Conservation (phyloP, 2,797 vertebrate species). For the Anniella stebbinsi region DNA sequence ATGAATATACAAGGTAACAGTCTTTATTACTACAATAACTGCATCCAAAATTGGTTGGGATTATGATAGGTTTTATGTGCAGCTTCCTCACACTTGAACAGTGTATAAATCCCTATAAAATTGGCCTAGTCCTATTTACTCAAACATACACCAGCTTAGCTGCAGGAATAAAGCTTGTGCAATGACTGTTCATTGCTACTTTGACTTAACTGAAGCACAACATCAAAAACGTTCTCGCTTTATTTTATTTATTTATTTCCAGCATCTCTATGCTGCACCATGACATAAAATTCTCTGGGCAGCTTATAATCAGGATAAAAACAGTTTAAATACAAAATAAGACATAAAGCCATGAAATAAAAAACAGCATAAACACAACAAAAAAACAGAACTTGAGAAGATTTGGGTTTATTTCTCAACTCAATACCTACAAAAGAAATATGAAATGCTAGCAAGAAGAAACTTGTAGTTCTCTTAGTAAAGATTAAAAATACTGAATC, state of each 20-base stretch:
- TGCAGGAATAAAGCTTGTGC: neutral
- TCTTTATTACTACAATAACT: neutral
- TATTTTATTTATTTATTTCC: too few species aligned
- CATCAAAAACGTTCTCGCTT: too few species aligned
- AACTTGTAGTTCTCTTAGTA: neutral
- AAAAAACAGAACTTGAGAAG: too few species aligned
- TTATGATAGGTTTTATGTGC: neutral
- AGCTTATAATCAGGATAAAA: too few species aligned
- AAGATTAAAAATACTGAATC: neutral
- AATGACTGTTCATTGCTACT: neutral
- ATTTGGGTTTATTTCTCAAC: neutral
- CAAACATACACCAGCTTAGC: neutral
- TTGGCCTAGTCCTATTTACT: neutral
- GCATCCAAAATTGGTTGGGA: neutral
- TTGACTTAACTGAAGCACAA: neutral
- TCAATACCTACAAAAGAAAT: neutral
- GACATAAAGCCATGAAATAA: neutral
- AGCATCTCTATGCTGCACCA: too few species aligned
- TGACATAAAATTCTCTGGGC: too few species aligned
- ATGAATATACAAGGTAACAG: constrained; percentile 94
- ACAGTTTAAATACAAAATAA: too few species aligned
- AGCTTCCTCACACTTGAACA: neutral
- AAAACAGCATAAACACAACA: neutral
- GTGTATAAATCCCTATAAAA: neutral
- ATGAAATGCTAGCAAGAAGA: neutral